Evolutionary conservation across 2,797 vertebrate genomes (phyloP), one percentile per base, ranked within the genome.

Genomic region (Acanthornis magna): DNA sequence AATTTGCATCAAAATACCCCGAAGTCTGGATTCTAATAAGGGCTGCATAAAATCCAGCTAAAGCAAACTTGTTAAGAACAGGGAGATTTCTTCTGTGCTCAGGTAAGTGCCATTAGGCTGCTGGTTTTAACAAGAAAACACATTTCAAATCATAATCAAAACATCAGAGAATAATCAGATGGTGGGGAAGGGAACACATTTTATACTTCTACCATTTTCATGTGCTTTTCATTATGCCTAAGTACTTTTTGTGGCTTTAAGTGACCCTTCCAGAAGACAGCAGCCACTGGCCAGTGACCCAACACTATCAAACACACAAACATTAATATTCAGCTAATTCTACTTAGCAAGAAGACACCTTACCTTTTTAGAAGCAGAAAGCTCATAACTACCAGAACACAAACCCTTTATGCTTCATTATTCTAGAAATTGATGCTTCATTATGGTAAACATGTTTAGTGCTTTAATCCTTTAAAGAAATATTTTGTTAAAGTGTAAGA

Each of bases 311-410:
- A 61, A 43, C 42, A 92, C 27, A 66, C 22, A 66, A 88, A 61
- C 25, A 66, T 51, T 77, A 88, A 62, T 57, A 45, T 61, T 47
- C 58, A 88, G 61, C 47, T 86, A 72, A 89, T 77, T 89, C 70
- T 82, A 26, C 76, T 77, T 48, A 76, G 57, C 58, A 84, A 68
- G 50, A 48, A 88, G 53, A 2, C 9, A 19, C 34, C 51, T 91
- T 75, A 79, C 88, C 89, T 91, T 85, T 83, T 85, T 47, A 95
- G 76, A 74, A 82, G 36, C 72, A 94, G 75, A 94, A 93, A 73
- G 12, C 34, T 93, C 58, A 9, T 54, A 89, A 89, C 63, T 58
- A 79, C 18, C 66, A 72, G 89, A 90, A 93, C 50, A 77, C 45
- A 85, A 93, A 90, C 16, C 7, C 55, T 91, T 85, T 88, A 65